Base-by-base conservation (phyloP, 2,113 vertebrate species). In the Lasiurus cinereus region DNA sequence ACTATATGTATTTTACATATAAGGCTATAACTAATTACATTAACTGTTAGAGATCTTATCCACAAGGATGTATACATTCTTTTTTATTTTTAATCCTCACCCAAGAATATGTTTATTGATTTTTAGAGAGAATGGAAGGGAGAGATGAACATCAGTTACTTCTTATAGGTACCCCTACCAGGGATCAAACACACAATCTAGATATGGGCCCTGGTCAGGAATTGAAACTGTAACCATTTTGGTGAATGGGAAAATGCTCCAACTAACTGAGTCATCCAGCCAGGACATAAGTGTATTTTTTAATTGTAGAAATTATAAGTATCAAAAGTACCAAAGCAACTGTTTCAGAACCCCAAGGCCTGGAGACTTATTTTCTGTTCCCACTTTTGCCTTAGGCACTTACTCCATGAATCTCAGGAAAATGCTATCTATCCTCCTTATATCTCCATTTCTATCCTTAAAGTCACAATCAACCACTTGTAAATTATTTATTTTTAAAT, bases 401-500 rank as follows among this genome's bases (percentile, higher is more conserved):
- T 5, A 56, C 15, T 92, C 19, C 27, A 48, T 11, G 9, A 87
- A 13, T 19, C 36, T 74, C 54, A 86, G n/a, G 14, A 92, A 94
- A 59, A 80, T 46, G 16, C 3, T 43, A 80, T 39, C 3, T 43
- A 80, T 39, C 12, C 12, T 62, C 19, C n/a, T 78, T 36, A 8
- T 21, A 33, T 9, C 29, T 80, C 46, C 6, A 36, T 43, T 93
- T 73, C 43, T 8, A 6, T 16, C 50, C 21, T 13, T 36, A 33
- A 50, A 67, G 19, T 48, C 12, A 73, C 24, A 93, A 24, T 90
- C 64, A 88, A 67, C 4, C 46, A 70, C n/a, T 83, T 95, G 1
- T 48, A 84, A 95, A 79, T 64, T 78, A 15, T 83, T 96, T 88
- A 72, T 33, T 88, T 79, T 62, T 84, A 80, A 29, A n/a, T 77